Base-by-base conservation (phyloP, 2,888 invertebrate species). In the Scotopteryx bipunctaria region DNA sequence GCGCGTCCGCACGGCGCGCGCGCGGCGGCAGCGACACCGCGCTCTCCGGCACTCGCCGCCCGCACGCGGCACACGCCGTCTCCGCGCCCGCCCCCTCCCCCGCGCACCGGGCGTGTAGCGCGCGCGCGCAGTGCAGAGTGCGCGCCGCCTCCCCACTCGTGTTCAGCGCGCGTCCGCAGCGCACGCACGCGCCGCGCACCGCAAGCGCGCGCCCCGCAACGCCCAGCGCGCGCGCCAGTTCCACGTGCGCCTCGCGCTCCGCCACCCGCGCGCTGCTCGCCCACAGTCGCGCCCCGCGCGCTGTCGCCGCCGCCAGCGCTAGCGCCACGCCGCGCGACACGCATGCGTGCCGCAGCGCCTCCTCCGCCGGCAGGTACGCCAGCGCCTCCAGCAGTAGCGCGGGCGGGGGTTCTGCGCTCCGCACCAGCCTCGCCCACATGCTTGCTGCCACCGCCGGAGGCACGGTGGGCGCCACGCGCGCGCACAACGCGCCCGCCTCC, bases 101-200 rank as follows among this genome's bases (percentile, higher is more conserved):
- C 56, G 55, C 78, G 74, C 81, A 87, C 37, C 60, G 72, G 25
- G 68, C 71, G 77, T 86, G 86, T 38, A 56, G 44, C n/a, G 83
- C 86, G 64, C 85, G 81, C 43, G 74, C 78, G 69, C 86, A 83
- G 72, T 87, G 88, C 40, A 66, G 67, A 41, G 85, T 78, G 61
- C 81, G 81, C 49, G 52, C 64, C 47, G 77, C 49, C n/a, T 60
- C 61, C 42, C 58, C 64, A 16, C 53, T 61, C 25, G 9, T 1
- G n/a, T n/a, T n/a, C 62, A 84, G 73, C 36, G 71, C 63, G 33
- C 69, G 63, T 13, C 67, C 73, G 75, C 87, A 86, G 25, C 69
- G 73, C 55, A 25, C 64, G 69, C 87, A 88, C 35, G 65, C 65
- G 2, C 82, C 82, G 57, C 85, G 81, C 66, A 81, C 86, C 3